A percentile compares a stretch with the other conserved stretches of the same genome.
Conservation (phyloP, 2,113 vertebrate species). For the Eurystomus gularis region DNA sequence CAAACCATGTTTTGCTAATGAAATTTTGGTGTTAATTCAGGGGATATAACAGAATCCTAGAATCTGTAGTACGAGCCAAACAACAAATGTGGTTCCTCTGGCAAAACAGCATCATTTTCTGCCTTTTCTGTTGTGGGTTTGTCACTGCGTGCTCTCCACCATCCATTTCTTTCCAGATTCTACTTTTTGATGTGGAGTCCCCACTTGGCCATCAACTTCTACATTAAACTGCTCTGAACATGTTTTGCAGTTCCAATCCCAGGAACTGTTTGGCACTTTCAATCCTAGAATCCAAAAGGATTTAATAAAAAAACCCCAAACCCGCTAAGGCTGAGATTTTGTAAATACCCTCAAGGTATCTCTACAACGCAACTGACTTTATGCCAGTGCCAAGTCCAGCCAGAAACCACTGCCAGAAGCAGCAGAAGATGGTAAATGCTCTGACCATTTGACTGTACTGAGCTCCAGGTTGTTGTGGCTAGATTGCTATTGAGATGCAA, state of each 20-base stretch:
- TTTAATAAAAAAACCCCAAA: not conserved
- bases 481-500: not conserved
- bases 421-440: not conserved
- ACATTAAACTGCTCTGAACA: not conserved
- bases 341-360: constrained; percentile 14
- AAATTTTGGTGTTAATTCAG: constrained; percentile 71
- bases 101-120: constrained; percentile 55
- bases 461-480: not conserved
- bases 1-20: constrained; percentile 72
- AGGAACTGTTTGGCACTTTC: constrained; percentile 21
- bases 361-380: not conserved
- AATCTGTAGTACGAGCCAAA: constrained; percentile 64
- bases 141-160: constrained; percentile 57
- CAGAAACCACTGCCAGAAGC: not conserved
- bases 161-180: constrained; percentile 60
- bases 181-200: constrained; percentile 60
- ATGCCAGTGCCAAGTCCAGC: not conserved
- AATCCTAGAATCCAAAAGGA: not conserved
- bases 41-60: constrained; percentile 59
- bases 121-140: constrained; percentile 70
- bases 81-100: constrained; percentile 69
- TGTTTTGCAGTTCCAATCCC: constrained; percentile 14
- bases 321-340: not conserved
- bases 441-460: not conserved
- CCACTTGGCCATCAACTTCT: constrained; percentile 30